Base-by-base conservation (phyloP, 1,140 invertebrate species). In the Brachionus rotundiformis region DNA sequence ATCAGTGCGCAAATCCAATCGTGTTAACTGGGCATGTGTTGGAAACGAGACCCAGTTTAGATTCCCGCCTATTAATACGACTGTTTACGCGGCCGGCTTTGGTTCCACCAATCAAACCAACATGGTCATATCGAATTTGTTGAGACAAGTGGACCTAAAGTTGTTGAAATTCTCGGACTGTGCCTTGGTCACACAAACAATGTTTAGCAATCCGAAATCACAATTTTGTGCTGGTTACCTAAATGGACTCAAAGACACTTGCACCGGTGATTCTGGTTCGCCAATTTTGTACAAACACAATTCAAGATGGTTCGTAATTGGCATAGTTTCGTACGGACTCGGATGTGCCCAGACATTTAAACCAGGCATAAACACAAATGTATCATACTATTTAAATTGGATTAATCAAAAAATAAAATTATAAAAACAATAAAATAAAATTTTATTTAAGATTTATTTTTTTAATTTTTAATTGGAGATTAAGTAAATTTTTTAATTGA, bases 321-420 rank as follows among this genome's bases (percentile, higher is more conserved):
- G 95, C 2, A 94, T 97, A 41, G 96, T 95, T 0, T 95, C 94
- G 85, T 98, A 96, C 83, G 95, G 95, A 0, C 94, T 96, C 85
- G 94, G 94, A 19, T 96, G 95, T 85, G 95, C 94, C 4, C 92
- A 93, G 85, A 92, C 91, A 65, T 93, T 93, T 54, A 96, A 95
- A 86, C 96, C 92, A 84, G 95, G 95, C 3, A 95, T 97, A 82
- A 97, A 97, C 85, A 93, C 94, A 1, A 91, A 92, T 84, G 91
- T 96, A 3, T 90, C 92, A 8, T 95, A 94, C 85, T 96, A 94
- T 85, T 90, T 94, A 2, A 88, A 90, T 4, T 97, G 95, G 95
- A 94, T 96, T 65, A 88, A 90, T 83, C 89, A 89, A 73, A 86
- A 84, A 23, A 85, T 88, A 6, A 59, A 73, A 25, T 82, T 83